Conservation (phyloP, 2,888 invertebrate genomes). For the Campoplex capitator region DNA sequence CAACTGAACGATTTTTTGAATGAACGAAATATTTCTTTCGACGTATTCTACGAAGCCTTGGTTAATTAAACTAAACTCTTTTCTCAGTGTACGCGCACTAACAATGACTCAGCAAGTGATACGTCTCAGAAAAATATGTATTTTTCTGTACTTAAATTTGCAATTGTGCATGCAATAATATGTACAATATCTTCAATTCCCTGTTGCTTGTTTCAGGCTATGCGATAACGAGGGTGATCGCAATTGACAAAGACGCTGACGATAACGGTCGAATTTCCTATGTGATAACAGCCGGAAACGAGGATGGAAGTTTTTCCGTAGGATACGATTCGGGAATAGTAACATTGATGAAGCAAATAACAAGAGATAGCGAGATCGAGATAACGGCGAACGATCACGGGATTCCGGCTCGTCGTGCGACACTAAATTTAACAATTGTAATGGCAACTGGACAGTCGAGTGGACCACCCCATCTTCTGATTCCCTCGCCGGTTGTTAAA, state of each 20-base stretch:
- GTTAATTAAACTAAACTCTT: too few species aligned
- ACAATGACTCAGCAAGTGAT: neutral
- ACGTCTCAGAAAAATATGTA: neutral
- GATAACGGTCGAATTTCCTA: conserved; percentile 95
- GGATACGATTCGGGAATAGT: conserved; percentile 92
- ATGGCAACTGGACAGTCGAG: conserved; percentile 91
- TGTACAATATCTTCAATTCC: neutral
- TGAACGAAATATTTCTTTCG: too few species aligned
- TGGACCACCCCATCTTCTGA: conserved; percentile 93
- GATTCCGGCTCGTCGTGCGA: conserved; percentile 89
- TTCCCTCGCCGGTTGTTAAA: conserved; percentile 90
- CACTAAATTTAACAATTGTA: conserved; percentile 88
- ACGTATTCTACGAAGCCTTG: too few species aligned
- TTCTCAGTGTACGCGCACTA: too few species aligned
- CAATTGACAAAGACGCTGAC: conserved; percentile 93
- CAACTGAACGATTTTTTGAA: too few species aligned
- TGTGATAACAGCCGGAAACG: conserved; percentile 93
- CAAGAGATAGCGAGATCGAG: conserved; percentile 87
- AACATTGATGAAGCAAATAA: conserved; percentile 89
- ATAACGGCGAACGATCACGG: conserved; percentile 96
- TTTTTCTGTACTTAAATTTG: too few species aligned
- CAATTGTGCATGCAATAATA: too few species aligned
- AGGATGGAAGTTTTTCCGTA: conserved; percentile 91
- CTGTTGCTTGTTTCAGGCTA: conserved; percentile 75
- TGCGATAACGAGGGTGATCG: conserved; percentile 87